A percentile compares a stretch with the other conserved stretches of the same genome.
Evolutionary conservation across 2,113 vertebrate species (phyloP).

Genomic region (Calyptommatus sinebrachiatus): DNA sequence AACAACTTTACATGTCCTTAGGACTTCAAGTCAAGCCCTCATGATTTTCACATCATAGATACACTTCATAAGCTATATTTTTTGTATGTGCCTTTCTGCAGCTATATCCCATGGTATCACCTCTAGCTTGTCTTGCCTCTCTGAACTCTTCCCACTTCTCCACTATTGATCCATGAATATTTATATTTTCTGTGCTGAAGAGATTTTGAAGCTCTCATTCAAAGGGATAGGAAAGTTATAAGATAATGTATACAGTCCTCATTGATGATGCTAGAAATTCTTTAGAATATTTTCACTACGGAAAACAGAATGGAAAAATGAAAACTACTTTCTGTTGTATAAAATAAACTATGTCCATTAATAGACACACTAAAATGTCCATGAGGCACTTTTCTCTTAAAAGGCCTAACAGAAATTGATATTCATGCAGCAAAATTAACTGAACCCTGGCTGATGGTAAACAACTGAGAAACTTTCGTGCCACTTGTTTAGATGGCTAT

Average conservation of each 20-base stretch:
- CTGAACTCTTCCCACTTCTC: background rate
- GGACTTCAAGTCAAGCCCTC: background rate
- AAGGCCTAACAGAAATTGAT: background rate
- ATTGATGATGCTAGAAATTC: background rate
- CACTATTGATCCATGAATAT: background rate
- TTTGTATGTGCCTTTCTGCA: background rate
- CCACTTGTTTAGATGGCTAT: too few relatives aligned
- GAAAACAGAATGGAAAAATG: background rate
- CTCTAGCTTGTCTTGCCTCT: background rate
- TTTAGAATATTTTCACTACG: background rate
- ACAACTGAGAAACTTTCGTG: too few relatives aligned
- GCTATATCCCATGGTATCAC: background rate
- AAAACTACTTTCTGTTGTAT: background rate
- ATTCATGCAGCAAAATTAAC: background rate
- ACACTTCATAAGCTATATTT: background rate
- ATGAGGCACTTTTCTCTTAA: slow-evolving; percentile 4
- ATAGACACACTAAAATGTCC: background rate
- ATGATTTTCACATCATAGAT: background rate
- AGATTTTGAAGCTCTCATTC: background rate
- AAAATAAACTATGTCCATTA: slow-evolving; percentile 8
- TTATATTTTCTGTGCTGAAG: background rate
- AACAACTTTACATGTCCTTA: background rate
- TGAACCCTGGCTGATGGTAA: background rate
- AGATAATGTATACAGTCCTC: background rate
- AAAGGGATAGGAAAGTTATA: background rate